A percentile compares a stretch with the other conserved stretches of the same genome.
Evolutionary conservation across 2,888 invertebrate species (phyloP).

Genomic region (Sarcophaga variegata): DNA sequence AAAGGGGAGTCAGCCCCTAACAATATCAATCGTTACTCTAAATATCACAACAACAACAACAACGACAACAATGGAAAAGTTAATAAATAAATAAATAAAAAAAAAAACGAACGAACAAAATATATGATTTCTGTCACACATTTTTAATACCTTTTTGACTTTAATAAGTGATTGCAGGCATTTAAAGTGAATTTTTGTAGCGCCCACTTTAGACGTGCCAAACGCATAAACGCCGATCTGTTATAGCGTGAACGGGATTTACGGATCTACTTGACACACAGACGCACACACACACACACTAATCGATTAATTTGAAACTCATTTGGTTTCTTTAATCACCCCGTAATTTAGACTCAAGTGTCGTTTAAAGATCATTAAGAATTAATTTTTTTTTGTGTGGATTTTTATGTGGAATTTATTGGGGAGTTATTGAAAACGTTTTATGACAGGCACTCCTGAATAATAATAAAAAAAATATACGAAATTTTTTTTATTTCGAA

Average conservation of each 20-base stretch:
- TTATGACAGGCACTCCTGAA: conserved; percentile 52
- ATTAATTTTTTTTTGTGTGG: not conserved
- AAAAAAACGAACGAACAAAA: conserved; percentile 35
- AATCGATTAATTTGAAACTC: not conserved
- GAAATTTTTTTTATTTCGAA: not conserved
- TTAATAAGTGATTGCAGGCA: conserved; percentile 79
- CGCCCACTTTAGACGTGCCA: conserved; percentile 71
- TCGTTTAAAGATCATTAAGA: conserved; percentile 30
- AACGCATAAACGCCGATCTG: conserved; percentile 38
- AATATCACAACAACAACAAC: conserved; percentile 17
- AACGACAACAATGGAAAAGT: conserved; percentile 13
- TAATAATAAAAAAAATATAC: not conserved
- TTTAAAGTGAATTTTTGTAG: conserved; percentile 75
- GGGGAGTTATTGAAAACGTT: conserved; percentile 59
- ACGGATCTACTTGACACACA: conserved; percentile 34
- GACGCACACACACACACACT: not conserved
- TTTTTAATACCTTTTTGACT: conserved; percentile 78
- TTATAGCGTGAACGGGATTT: conserved; percentile 40
- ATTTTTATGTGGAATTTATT: conserved; percentile 60
- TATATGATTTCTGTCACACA: conserved; percentile 69
- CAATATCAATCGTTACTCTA: conserved; percentile 59
- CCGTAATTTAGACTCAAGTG: conserved; percentile 51
- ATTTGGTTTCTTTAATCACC: conserved; percentile 17
- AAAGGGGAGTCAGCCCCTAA: conserved; percentile 34
- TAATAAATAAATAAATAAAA: conserved; percentile 37